phyloP scores from a whole-genome alignment of 2,113 vertebrate genomes.

The Oreocharis arfaki region DNA sequence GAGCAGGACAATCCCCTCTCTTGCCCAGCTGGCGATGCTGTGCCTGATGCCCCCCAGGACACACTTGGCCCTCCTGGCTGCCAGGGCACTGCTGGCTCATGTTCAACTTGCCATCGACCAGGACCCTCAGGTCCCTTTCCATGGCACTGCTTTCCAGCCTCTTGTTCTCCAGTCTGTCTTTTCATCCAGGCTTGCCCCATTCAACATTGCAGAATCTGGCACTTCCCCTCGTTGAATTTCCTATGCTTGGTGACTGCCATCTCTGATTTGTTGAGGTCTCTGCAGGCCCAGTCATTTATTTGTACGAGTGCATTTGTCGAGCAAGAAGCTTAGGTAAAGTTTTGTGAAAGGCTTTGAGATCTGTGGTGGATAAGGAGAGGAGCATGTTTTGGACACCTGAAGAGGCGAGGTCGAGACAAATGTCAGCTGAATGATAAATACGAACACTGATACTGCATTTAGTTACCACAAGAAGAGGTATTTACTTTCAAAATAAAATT shows the following conservation, averaged over 20 bases:
- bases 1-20: background rate
- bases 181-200: background rate
- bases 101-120: rapidly evolving
- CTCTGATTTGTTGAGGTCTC: background rate
- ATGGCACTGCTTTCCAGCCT: background rate
- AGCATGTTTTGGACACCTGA: background rate
- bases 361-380: background rate
- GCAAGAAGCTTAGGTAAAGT: background rate
- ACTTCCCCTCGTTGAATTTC: background rate
- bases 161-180: background rate
- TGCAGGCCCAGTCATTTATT: background rate
- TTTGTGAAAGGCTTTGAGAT: background rate
- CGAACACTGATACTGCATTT: background rate
- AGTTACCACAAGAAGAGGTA: background rate
- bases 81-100: background rate
- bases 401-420: background rate
- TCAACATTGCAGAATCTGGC: background rate
- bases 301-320: background rate
- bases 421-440: background rate
- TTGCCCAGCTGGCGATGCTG: rapidly evolving
- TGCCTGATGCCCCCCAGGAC: background rate
- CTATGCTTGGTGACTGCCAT: background rate
- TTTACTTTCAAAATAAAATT: background rate
- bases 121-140: background rate
- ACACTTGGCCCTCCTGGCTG: rapidly evolving